Evolutionary conservation across 2,113 vertebrate species (phyloP), one percentile per base, ranked within the genome.

Genomic region (Edolisoma coerulescens): DNA sequence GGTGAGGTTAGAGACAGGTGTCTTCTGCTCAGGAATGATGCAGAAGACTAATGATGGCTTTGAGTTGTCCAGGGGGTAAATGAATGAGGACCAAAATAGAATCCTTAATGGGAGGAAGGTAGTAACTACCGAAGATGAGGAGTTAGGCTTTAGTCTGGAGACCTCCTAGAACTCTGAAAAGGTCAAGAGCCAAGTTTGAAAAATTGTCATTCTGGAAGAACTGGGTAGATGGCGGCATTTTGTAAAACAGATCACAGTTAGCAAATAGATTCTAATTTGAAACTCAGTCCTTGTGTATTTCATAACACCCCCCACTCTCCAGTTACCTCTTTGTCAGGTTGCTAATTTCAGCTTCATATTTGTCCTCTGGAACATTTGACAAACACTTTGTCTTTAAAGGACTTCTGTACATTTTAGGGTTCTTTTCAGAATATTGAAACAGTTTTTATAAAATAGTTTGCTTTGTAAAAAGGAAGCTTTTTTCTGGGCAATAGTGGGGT

Each of bases 241-340:
- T 42, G 41, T 78, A 24, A 39, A 81, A 18, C 22, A 67, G 54
- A 7, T 57, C 35, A 15, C 42, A 42, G n/a, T 33, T 44, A 80
- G n/a, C 71, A 49, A 57, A n/a, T 30, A 69, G 53, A 20, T 75
- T 85, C 23, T 32, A 6, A 42, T 75, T 86, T 35, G 81, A 68
- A 61, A 45, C 37, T 59, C 28, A 15, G 0, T 59, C 39, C 30
- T 54, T 30, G 24, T 23, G 13, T 53, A 2, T 23, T 16, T 42
- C 1, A 0, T 53, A 57, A 63, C 8, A 13, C 2, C 11, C 27
- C 10, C n/a, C 3, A 6, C 5, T 35, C 9, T 21, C 11, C 27
- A 17, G 15, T 41, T 54, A 39, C 2, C 35, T 33, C 44, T 59
- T 41, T 33, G 60, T 41, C 19, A 41, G 28, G n/a, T 23, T 69